These are phyloP conservation scores for Hippolais icterina DNA, from an alignment of 2,113 vertebrate species.

Conservation along the genomic window DNA sequence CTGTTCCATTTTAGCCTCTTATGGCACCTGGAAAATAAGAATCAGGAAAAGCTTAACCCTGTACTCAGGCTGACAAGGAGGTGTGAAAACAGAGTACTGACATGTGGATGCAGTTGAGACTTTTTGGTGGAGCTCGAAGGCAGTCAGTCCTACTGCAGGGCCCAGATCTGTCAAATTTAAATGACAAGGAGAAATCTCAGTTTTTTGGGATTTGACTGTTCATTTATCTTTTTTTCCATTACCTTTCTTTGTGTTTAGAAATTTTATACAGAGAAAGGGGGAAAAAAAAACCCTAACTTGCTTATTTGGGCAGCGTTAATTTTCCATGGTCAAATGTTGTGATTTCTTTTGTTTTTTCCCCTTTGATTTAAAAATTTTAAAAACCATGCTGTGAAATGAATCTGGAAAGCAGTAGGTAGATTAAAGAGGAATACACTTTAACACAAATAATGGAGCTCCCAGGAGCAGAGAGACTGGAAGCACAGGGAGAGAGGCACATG, in stretches of 20 bases:
- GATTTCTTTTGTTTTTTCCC: background rate
- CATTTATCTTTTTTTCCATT: background rate
- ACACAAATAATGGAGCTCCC: background rate
- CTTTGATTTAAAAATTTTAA: background rate
- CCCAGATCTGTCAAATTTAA: background rate
- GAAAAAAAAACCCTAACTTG: background rate
- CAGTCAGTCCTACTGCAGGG: background rate
- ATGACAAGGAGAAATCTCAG: background rate
- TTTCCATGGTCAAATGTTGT: background rate
- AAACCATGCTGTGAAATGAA: background rate
- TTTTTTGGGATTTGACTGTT: background rate
- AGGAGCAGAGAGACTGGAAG: background rate
- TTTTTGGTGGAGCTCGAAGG: background rate
- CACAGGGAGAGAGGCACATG: fast-evolving
- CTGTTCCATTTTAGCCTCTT: background rate
- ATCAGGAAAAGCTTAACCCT: background rate
- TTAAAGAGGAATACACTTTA: background rate
- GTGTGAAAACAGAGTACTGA: background rate
- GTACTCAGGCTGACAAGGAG: background rate
- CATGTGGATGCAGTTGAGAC: background rate
- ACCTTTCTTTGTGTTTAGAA: background rate
- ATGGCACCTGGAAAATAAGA: background rate
- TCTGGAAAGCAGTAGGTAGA: background rate
- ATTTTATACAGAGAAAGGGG: background rate
- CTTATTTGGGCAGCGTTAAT: background rate